These are phyloP conservation scores for Machimus rusticus DNA, from an alignment of 2,888 invertebrate genomes.

Conservation along the genomic window DNA sequence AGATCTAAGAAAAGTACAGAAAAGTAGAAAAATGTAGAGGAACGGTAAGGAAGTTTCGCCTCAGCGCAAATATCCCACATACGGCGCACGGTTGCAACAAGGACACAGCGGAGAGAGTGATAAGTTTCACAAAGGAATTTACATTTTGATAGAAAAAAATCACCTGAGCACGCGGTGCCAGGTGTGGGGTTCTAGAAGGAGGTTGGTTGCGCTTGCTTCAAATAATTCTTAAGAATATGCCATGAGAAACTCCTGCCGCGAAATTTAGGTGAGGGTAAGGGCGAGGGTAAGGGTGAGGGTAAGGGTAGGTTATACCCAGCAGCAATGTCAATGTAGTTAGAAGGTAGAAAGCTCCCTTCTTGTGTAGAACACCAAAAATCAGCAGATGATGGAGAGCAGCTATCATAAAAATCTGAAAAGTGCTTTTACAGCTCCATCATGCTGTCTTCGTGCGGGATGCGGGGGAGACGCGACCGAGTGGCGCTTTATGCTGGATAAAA, in stretches of 20 bases:
- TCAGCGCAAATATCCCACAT: background rate
- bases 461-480: background rate
- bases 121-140: conserved; percentile 32
- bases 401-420: conserved; percentile 39
- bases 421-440: background rate
- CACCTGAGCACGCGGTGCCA: background rate
- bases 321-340: background rate
- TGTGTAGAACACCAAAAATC: conserved; percentile 13
- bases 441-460: background rate
- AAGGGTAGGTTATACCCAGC: background rate
- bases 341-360: background rate
- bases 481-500: background rate
- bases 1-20: background rate
- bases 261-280: background rate
- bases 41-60: background rate
- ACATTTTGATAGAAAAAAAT: conserved; percentile 20
- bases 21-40: background rate
- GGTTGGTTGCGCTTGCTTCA: background rate
- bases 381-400: conserved; percentile 9
- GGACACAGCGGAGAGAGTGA: background rate
- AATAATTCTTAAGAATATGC: conserved; percentile 9
- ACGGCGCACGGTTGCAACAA: background rate
- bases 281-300: too few relatives aligned
- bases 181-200: background rate
- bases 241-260: background rate